Base-by-base conservation (phyloP, 2,888 invertebrate genomes). In the Nineta flava region DNA sequence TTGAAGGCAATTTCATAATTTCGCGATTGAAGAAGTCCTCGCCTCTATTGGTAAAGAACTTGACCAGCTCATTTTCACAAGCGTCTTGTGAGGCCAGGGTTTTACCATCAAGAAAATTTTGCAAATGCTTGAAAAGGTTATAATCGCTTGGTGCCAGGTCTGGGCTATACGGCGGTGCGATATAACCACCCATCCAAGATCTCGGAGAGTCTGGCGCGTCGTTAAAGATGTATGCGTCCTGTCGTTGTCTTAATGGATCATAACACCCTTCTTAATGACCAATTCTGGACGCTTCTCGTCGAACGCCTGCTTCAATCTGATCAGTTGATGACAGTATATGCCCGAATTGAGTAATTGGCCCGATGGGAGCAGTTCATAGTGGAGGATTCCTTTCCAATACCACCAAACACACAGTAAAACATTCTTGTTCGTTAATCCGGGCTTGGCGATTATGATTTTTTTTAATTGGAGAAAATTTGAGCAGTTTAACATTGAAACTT, bases 101-200 rank as follows among this genome's bases (percentile, higher is more conserved):
- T 49, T 48, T 51, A 51, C 53, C 54, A 53, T 51, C 41, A 51
- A 54, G n/a, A n/a, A n/a, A n/a, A n/a, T n/a, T n/a, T n/a, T n/a
- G n/a, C n/a, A n/a, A n/a, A n/a, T n/a, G n/a, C 44, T 57, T 60
- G 51, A 59, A 56, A 55, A 62, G 49, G 45, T 60, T 53, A 50
- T 59, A 59, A 56, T 60, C 54, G 46, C 57, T 59, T 54, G 32
- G 32, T 7, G 32, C 32, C 55, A 56, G 60, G 56, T n/a, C n/a
- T n/a, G n/a, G n/a, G 47, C 56, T 57, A 53, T 57, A 55, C 49
- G 54, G 53, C 51, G 59, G 40, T 58, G 57, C 53, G 51, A 49
- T 26, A 55, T 50, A 54, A 50, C 55, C 42, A 53, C 54, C 51
- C 52, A 53, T 47, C 55, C 54, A 51, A 57, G 52, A 51, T 56